Conservation (phyloP, 1,140 invertebrate species). For the Polyergus mexicanus region DNA sequence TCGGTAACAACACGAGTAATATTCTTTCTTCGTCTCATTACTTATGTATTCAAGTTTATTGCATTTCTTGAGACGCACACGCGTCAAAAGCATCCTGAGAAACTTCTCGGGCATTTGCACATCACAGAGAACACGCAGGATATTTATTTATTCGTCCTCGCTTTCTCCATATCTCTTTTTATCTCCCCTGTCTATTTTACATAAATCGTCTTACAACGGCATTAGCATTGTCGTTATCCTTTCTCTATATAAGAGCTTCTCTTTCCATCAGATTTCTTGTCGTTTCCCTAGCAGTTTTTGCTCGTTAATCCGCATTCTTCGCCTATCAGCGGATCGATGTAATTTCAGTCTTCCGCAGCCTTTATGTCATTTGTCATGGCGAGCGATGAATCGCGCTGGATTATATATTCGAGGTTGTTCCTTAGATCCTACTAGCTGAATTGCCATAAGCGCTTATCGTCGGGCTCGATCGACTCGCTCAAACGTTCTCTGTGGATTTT, state of each 20-base stretch:
- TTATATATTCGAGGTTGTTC: constrained; percentile 42
- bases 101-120: background rate
- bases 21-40: background rate
- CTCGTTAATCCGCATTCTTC: constrained; percentile 66
- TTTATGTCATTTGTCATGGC: constrained; percentile 61
- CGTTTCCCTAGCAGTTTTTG: constrained; percentile 30
- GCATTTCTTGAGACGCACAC: background rate
- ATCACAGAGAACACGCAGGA: background rate
- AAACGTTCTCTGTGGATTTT: constrained; percentile 34
- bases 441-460: constrained; percentile 53
- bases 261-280: constrained; percentile 49
- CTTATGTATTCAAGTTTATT: constrained; percentile 41
- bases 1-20: background rate
- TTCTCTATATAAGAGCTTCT: constrained; percentile 13
- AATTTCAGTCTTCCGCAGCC: constrained; percentile 43
- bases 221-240: constrained; percentile 42
- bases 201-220: constrained; percentile 23
- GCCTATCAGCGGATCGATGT: constrained; percentile 31
- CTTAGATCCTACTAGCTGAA: constrained; percentile 30
- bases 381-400: constrained; percentile 39
- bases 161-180: background rate
- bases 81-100: background rate
- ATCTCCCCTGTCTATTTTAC: background rate
- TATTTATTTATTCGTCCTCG: background rate
- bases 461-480: constrained; percentile 31